phyloP scores from a whole-genome alignment of 2,888 invertebrate species.

The Clitarchus hookeri region DNA sequence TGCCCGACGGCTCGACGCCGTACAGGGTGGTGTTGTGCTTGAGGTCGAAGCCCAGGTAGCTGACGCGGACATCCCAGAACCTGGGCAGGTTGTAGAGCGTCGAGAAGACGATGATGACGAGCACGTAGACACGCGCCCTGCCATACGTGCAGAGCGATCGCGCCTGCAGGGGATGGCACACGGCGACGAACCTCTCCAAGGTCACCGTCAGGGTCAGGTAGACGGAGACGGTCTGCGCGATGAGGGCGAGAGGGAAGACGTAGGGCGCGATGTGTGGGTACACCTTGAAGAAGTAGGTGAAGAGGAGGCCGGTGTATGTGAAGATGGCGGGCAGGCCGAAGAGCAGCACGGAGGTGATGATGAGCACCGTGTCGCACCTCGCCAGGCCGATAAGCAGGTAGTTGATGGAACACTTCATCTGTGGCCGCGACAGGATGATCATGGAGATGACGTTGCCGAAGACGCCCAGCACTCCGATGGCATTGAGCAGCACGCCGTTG shows the following conservation, averaged over 20 bases:
- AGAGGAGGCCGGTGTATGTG: constrained; percentile 77
- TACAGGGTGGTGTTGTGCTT: constrained; percentile 65
- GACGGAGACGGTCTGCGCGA: constrained; percentile 91
- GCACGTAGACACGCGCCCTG: constrained; percentile 81
- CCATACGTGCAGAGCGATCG: constrained; percentile 89
- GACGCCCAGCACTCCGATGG: constrained; percentile 81
- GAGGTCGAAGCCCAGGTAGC: constrained; percentile 45
- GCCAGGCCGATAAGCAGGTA: constrained; percentile 92
- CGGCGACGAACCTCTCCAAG: constrained; percentile 92
- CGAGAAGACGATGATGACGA: constrained; percentile 79
- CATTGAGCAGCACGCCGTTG: constrained; percentile 79
- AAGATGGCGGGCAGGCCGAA: constrained; percentile 87
- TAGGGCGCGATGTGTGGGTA: constrained; percentile 81
- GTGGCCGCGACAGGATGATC: constrained; percentile 87
- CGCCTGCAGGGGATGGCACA: constrained; percentile 87
- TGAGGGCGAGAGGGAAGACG: constrained; percentile 82
- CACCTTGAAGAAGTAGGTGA: constrained; percentile 73
- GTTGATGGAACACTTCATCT: constrained; percentile 96
- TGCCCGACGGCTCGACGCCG: constrained; percentile 69
- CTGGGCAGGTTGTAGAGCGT: constrained; percentile 82
- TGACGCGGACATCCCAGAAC: constrained; percentile 83
- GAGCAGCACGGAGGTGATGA: constrained; percentile 80
- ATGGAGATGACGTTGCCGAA: constrained; percentile 90
- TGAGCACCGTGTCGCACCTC: constrained; percentile 88
- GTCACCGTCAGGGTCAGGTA: constrained; percentile 87